These are phyloP conservation scores for Ctenopoma multispine DNA, from an alignment of 2,797 vertebrate genomes.

Conservation along the genomic window DNA sequence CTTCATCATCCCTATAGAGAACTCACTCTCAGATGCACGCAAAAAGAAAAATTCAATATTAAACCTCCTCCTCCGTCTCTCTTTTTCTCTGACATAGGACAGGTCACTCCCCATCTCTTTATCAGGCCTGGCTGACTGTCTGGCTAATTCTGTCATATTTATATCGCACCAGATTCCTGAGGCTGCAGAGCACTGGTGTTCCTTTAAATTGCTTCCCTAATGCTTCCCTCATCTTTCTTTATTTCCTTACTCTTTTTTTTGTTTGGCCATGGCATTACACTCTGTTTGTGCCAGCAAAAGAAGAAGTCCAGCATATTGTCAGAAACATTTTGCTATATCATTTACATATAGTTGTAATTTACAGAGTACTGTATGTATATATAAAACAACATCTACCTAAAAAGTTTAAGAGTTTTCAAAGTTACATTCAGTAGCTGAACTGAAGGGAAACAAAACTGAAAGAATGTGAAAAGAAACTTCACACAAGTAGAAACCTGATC, in stretches of 20 bases:
- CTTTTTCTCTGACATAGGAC: conserved; percentile 44
- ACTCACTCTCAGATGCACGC: too few relatives aligned
- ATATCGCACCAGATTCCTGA: conserved; percentile 45
- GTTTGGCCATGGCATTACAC: conserved; percentile 39
- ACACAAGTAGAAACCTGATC: conserved; percentile 80
- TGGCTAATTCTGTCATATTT: conserved; percentile 66
- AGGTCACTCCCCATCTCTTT: conserved; percentile 38
- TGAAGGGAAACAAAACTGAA: conserved; percentile 68
- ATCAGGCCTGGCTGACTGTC: conserved; percentile 62
- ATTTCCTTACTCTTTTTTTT: conserved; percentile 5
- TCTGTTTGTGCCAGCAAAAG: conserved; percentile 59
- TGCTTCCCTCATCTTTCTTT: conserved; percentile 22
- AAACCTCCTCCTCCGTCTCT: conserved; percentile 7
- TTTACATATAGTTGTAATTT: conserved; percentile 80
- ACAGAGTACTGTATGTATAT: conserved; percentile 80
- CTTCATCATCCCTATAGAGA: background rate
- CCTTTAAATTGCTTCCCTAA: conserved; percentile 45
- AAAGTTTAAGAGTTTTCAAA: conserved; percentile 77
- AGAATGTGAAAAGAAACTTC: conserved; percentile 74
- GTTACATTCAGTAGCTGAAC: conserved; percentile 87
- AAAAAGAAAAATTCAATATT: too few relatives aligned
- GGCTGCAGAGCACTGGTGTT: conserved; percentile 50
- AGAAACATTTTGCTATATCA: conserved; percentile 78
- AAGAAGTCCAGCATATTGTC: conserved; percentile 78
- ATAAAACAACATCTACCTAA: conserved; percentile 83